phyloP scores from a whole-genome alignment of 2,888 invertebrate species.

The Sinelater perroti region DNA sequence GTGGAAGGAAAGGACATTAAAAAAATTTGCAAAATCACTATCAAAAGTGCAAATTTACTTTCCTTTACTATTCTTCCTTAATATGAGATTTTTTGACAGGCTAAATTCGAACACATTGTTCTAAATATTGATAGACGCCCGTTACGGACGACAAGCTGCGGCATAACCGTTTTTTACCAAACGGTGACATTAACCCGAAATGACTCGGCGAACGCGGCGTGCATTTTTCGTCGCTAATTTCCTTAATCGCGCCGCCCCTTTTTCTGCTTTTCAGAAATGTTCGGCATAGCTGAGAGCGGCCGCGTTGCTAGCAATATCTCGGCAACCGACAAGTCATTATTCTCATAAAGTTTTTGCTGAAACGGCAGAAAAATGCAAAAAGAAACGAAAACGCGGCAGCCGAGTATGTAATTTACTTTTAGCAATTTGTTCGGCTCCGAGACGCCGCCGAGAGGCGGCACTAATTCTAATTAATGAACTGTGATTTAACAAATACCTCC shows the following conservation, averaged over 20 bases:
- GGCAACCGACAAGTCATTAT: constrained; percentile 21
- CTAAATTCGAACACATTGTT: no score
- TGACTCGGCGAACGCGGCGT: no score
- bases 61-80: no score
- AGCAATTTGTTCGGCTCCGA: constrained; percentile 14
- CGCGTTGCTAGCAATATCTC: constrained; percentile 16
- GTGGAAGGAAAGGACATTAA: no score
- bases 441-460: constrained; percentile 9
- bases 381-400: constrained; percentile 7
- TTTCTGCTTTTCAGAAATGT: not conserved
- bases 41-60: no score
- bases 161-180: no score
- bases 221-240: no score
- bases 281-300: constrained; percentile 15
- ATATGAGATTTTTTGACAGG: no score
- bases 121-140: no score
- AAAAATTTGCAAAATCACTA: no score
- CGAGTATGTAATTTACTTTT: constrained; percentile 11
- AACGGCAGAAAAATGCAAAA: constrained; percentile 12
- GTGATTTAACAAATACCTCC: constrained; percentile 18
- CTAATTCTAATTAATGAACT: constrained; percentile 22
- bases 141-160: no score
- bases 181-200: no score
- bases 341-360: constrained; percentile 17
- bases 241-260: not conserved